Percentiles rank a stretch among this genome's conserved stretches.
Conservation (phyloP, 2,888 invertebrate genomes). For the Girardia tigrina region DNA sequence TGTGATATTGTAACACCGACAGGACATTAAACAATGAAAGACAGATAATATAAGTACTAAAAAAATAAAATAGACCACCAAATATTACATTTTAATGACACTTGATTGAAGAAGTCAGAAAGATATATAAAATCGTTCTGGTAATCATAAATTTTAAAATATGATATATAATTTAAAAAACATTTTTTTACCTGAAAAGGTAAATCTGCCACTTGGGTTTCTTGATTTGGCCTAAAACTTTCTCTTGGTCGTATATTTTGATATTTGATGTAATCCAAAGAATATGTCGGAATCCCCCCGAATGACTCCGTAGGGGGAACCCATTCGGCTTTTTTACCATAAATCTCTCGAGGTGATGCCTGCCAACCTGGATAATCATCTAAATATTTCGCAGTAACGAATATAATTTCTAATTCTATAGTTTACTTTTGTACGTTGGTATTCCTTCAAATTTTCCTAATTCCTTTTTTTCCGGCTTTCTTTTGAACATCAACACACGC, state of each 20-base stretch:
- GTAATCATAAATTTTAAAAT: too few species aligned
- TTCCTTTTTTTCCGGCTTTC: slow-evolving; percentile 40
- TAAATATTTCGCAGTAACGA: slow-evolving; percentile 37
- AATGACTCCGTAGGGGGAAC: slow-evolving; percentile 44
- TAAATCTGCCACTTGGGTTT: slow-evolving; percentile 42
- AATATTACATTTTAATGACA: too few species aligned
- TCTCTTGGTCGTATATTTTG: slow-evolving; percentile 42
- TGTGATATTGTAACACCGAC: too few species aligned
- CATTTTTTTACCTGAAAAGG: slow-evolving; percentile 46
- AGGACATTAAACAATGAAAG: too few species aligned
- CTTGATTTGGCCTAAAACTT: slow-evolving; percentile 44
- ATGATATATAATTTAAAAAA: too few species aligned
- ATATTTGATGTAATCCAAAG: slow-evolving; percentile 42
- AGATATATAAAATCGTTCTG: too few species aligned
- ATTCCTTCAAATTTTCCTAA: slow-evolving; percentile 47
- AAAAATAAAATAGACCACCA: too few species aligned
- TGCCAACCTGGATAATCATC: slow-evolving; percentile 47
- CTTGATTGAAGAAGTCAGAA: too few species aligned
- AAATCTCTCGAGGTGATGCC: slow-evolving; percentile 38
- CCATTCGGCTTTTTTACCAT: slow-evolving; percentile 39
- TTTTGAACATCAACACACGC: slow-evolving; percentile 42
- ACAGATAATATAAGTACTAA: too few species aligned
- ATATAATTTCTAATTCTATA: background rate
- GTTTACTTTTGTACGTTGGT: slow-evolving; percentile 48
- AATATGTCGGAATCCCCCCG: slow-evolving; percentile 46